Percentiles rank a stretch among this genome's conserved stretches.
Evolutionary conservation across 2,113 vertebrate species (phyloP).

Genomic region (Pampusana beccarii): DNA sequence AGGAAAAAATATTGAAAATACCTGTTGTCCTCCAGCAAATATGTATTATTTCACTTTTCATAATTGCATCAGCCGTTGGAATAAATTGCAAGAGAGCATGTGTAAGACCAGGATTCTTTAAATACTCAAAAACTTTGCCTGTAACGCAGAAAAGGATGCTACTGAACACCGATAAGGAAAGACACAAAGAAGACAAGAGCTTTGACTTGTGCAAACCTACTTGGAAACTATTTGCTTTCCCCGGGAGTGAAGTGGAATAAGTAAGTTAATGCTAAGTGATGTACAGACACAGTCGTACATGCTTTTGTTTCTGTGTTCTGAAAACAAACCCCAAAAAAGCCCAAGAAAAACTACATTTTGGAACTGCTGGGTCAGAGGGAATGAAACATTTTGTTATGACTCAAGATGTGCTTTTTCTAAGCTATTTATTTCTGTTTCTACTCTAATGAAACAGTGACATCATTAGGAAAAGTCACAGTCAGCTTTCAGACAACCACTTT

Average conservation of each 20-base stretch:
- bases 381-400: background rate
- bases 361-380: background rate
- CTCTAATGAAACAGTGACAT: background rate
- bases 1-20: slow-evolving; percentile 17
- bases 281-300: background rate
- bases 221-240: background rate
- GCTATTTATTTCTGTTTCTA: background rate
- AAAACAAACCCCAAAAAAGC: background rate
- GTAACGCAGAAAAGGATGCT: background rate
- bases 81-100: background rate
- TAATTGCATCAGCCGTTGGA: slow-evolving; percentile 40
- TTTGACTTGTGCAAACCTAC: background rate
- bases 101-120: background rate
- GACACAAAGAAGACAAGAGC: background rate
- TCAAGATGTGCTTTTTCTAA: background rate
- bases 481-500: background rate
- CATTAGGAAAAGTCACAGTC: background rate
- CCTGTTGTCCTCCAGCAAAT: slow-evolving; percentile 13
- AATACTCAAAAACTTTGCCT: background rate
- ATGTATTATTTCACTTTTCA: slow-evolving; percentile 23
- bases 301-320: background rate
- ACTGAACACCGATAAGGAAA: background rate
- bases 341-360: background rate
- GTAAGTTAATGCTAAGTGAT: background rate
- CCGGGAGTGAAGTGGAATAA: background rate